Base-by-base conservation (phyloP, 37 sponge, comb jelly and placozoan genomes). In the Amphimedon queenslandica region DNA sequence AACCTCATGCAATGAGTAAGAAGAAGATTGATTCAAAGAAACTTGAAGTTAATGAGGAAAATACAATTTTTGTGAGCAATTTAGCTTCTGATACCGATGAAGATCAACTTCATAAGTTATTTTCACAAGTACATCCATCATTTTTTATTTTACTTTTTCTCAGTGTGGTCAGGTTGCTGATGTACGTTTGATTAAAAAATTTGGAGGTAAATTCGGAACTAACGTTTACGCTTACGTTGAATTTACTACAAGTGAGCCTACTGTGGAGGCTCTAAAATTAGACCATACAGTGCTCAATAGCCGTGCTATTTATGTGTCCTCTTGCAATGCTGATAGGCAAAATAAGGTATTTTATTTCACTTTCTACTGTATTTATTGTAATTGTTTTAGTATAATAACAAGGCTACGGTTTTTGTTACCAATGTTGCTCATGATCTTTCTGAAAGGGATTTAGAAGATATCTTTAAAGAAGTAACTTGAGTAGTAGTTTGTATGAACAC, bases 51-150 rank as follows among this genome's bases (percentile, higher is more conserved):
- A 66, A 33, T 30, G 91, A 83, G 68, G 43, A 28, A 2, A 42
- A 64, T 29, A 88, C 93, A 34, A 90, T 88, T 40, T 92, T 92
- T 77, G 82, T 88, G n/a, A 87, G 88, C 40, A 92, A 92, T 77
- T 57, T 92, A 37, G 40, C 69, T 3, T 63, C 80, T 3, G 16
- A 27, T 0, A 69, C 75, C 21, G 83, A 83, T 42, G 64, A 74
- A 40, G 75, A 88, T 3, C 69, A 82, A 10, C 58, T 88, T 64
- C 20, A 27, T 56, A 3, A 10, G 18, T 72, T 21, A 30, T 43
- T 58, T 63, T 75, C 31, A 37, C 63, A 47, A 47, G 13, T 13
- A 47, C 53, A 47, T 47, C 13, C 8, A 47, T 73, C 37, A 18
- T 28, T 16, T 35, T 27, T 28, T 65, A 4, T 24, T 39, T 42